Percentiles rank a stretch among this genome's conserved stretches.
Evolutionary conservation across 2,797 vertebrate species (phyloP).

Genomic region (Pangasius macronema): DNA sequence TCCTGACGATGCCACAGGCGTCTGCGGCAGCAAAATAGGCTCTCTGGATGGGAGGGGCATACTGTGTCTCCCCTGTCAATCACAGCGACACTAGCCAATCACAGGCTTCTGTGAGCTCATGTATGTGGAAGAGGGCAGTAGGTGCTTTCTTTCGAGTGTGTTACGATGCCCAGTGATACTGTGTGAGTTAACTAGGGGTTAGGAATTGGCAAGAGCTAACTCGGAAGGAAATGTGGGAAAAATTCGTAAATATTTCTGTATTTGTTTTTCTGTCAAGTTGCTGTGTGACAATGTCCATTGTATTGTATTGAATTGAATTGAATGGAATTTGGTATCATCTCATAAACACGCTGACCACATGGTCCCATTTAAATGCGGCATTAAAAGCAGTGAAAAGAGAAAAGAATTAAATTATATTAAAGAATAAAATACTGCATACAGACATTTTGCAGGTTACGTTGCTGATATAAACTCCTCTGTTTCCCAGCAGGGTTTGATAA

Average conservation of each 20-base stretch:
- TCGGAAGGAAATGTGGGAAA: too few species aligned
- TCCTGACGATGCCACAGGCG: neutral
- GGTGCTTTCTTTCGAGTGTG: neutral
- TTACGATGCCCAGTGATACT: neutral
- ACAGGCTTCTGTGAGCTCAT: neutral
- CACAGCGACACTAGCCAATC: neutral
- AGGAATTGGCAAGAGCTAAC: neutral
- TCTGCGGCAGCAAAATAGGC: neutral
- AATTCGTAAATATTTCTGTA: too few species aligned
- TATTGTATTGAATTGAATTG: neutral
- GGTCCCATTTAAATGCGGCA: neutral
- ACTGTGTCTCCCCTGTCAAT: neutral
- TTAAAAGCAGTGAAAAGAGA: neutral
- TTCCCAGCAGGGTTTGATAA: conserved; percentile 82
- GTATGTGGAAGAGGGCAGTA: neutral
- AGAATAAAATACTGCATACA: neutral
- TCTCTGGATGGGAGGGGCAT: neutral
- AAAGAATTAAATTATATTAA: neutral
- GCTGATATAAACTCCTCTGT: neutral
- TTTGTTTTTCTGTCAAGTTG: too few species aligned
- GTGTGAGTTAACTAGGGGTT: neutral
- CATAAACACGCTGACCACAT: neutral
- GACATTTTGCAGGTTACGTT: neutral
- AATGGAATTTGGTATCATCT: neutral
- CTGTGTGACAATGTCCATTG: too few species aligned